Evolutionary conservation across 2,797 vertebrate genomes (phyloP).

Genomic region (Meda fulgida): DNA sequence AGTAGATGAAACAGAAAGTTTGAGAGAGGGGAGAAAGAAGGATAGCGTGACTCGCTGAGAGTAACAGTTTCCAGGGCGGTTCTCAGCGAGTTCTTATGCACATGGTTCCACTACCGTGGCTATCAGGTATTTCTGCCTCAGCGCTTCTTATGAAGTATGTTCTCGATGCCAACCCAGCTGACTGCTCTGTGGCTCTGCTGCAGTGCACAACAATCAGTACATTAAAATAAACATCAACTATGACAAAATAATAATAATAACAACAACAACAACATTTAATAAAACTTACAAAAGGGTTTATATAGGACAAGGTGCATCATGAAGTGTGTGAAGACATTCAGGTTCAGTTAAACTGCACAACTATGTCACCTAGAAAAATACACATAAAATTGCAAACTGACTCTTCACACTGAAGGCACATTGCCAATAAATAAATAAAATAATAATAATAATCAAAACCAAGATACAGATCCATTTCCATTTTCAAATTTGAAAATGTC

Average conservation of each 20-base stretch:
- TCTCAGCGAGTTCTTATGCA: constrained; percentile 26
- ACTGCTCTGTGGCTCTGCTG: background rate
- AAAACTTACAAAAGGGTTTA: background rate
- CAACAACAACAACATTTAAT: background rate
- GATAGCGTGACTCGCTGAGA: constrained; percentile 14
- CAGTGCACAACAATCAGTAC: background rate
- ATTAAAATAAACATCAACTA: constrained; percentile 5
- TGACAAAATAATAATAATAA: background rate
- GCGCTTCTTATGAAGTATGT: constrained; percentile 28
- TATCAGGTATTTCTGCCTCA: constrained; percentile 45
- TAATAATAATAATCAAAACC: background rate
- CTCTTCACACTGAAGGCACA: background rate
- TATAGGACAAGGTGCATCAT: background rate
- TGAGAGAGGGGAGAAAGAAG: constrained; percentile 4
- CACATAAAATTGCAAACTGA: background rate
- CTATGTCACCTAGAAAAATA: background rate
- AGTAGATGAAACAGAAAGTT: constrained; percentile 20
- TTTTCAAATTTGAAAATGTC: background rate
- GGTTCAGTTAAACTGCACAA: background rate
- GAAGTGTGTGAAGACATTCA: background rate
- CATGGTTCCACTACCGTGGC: constrained; percentile 28
- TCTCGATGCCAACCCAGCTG: constrained; percentile 12
- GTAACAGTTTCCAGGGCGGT: constrained; percentile 31
- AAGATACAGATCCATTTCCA: background rate
- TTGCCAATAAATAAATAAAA: background rate